Evolutionary conservation across 2,797 vertebrate genomes (phyloP), one percentile per base, ranked within the genome.

Genomic region (Glossophaga mutica): DNA sequence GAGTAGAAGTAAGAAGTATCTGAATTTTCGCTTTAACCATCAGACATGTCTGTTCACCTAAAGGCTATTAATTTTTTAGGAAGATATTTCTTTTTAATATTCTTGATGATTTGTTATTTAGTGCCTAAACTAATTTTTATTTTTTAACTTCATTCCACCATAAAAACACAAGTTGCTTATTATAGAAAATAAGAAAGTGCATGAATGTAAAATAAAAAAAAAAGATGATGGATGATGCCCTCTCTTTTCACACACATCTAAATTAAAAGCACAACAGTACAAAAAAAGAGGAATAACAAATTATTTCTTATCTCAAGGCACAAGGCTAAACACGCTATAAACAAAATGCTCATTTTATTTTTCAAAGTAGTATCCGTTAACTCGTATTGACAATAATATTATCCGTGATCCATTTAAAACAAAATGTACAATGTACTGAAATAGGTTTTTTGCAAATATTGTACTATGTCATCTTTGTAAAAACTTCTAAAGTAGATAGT

Each of bases 91-190:
- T 81, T 91, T 81, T 89, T 57, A 9, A 70, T 1, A 29, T 81
- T 91, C 29, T 86, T 86, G 18, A 91, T 70, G 77, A 86, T 89
- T 95, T 88, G 39, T 86, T 57, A 85, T 22, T 50, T 73, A 70
- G 16, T 48, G 9, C 5, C 84, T 91, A 74, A 91, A 48, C 11
- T 14, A 92, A 74, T 74, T 71, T 92, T 95, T 68, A 79, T 85
- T 73, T 91, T 85, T 70, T 67, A 81, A 55, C 22, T 91, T 88
- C 5, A 50, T n/a, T 26, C 11, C 5, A 89, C 68, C 88, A 14
- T 74, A 74, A 88, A 73, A 87, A 15, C n/a, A 84, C 11, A 74
- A 42, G 10, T 39, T 90, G 24, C 42, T 83, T 88, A 88, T 65
- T 71, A 78, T 34, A 73, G 5, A 84, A 83, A 78, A 82, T 59